Base-by-base conservation (phyloP, 2,113 vertebrate species). In the Mirza zaza region DNA sequence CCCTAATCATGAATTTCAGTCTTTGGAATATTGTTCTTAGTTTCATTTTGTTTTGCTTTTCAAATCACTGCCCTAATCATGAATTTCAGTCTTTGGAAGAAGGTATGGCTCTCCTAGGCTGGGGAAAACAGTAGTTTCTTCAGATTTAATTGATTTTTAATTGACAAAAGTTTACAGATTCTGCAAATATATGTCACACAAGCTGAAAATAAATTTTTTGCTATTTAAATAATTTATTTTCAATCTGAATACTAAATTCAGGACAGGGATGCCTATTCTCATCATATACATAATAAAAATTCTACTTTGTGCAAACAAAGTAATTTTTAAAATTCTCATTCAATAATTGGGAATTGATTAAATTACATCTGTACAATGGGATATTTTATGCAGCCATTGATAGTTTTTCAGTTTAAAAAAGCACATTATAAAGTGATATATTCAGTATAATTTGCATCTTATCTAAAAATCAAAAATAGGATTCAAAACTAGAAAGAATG, bases 401-500 rank as follows among this genome's bases (percentile, higher is more conserved):
- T 86, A 73, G 68, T 7, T 91, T 94, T 81, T 91, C 91, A 76
- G 34, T 95, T 87, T 81, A 29, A 29, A 50, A 76, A 76, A 34
- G 17, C 83, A 89, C 77, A 87, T 87, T 80, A 55, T 55, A 61
- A 68, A 88, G 65, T 91, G 34, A 86, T 86, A 14, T 76, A 86
- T 81, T 94, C 59, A 86, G 67, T 70, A 36, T 85, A 85, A 91
- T 80, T 94, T 97, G 68, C 45, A 76, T 76, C 91, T 75, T 65
- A 55, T 75, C 59, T 75, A 92, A 59, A 90, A 65, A 21, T 75
- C 52, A 68, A 88, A 59, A 86, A 65, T 50, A 21, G 45, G 48
- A 70, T 50, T 50, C 67, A 87, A 90, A 55, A 71, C 68, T 87
- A 59, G 82, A 86, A 92, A 95, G 88, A 89, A 36, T 82, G 77